Evolutionary conservation across 2,888 invertebrate genomes (phyloP), one percentile per base, ranked within the genome.

Genomic region (Encarsia formosa): DNA sequence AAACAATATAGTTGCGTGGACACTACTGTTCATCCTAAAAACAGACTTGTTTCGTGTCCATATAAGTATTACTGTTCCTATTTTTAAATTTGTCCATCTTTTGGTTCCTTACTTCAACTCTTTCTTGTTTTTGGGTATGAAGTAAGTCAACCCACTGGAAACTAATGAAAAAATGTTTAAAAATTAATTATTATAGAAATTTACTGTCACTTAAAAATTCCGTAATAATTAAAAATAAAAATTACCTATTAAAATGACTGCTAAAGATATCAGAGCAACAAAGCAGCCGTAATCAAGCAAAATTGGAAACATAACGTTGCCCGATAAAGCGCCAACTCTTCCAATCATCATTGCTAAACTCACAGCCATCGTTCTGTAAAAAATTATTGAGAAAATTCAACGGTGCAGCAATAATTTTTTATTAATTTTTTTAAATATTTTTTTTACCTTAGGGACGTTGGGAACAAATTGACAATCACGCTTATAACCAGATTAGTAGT

Each of bases 401-500:
- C 26, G 11, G 11, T 26, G 6, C 11, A 26, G 26, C 6, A 26
- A 26, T 26, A 26, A 8, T 26, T 26, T 26, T 6, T 26, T 8
- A 8, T 26, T 26, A 8, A 8, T 26, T 8, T 16, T n/a, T 5
- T 3, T 15, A 34, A 34, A 34, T 34, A 16, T 15, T 15, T 34
- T 26, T 18, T 34, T 41, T 54, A 84, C 85, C 85, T 79, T n/a
- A 85, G 71, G 1, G 81, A 78, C 1, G 86, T 85, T 1, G 85
- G 85, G 57, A 86, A 85, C 34, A 84, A 66, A 53, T 83, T 81
- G 0, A 85, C 83, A 54, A 82, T 73, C 61, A 85, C 76, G 67
- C 85, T 78, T 58, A 84, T 71, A 56, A 85, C 67, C 49, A 86
- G 69, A 48, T 63, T 66, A 2, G 61, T 48, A 5, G 61, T 59